Evolutionary conservation across 2,888 invertebrate species (phyloP), one percentile per base, ranked within the genome.

Genomic region (Atrina japonica): DNA sequence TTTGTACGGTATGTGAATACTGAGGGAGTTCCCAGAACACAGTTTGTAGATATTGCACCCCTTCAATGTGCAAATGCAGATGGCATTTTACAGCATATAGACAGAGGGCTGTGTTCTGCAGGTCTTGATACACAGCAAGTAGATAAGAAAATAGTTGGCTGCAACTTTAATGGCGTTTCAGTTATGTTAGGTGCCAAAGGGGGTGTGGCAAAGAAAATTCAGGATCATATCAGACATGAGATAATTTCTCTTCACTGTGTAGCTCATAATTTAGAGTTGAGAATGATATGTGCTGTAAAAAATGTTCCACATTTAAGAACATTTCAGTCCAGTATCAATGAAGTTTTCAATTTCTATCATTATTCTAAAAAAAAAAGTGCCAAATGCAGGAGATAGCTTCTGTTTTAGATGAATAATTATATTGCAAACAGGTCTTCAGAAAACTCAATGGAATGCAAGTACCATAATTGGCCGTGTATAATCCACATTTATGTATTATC

Each of bases 121-220:
- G 25, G 7, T 35, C 30, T 50, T 3, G 35, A n/a, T 50, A 35
- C 3, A 2, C 5, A 43, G 16, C 18, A 21, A 7, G 11, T 59
- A n/a, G 27, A 59, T 0, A 16, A 18, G 6, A 61, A 49, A 5
- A 18, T 49, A 14, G 35, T 49, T 30, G 49, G 49, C 18, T 61
- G 61, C 18, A 61, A 61, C 18, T 61, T 61, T 61, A 27, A 61
- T 49, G 49, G 47, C 9, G 49, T 29, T 11, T 47, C 61, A n/a
- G 61, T 61, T 5, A 61, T 61, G 61, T 9, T 61, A 18, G 61
- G 61, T 16, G 29, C 25, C n/a, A 61, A 61, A 41, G 35, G 29
- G 23, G 61, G 35, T 3, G 47, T 61, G 2, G 49, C 49, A 11
- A 30, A n/a, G 6, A 61, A 50, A n/a, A 18, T 61, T 11, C 14